phyloP scores from a whole-genome alignment of 2,888 invertebrate genomes.

The Protula sp. region DNA sequence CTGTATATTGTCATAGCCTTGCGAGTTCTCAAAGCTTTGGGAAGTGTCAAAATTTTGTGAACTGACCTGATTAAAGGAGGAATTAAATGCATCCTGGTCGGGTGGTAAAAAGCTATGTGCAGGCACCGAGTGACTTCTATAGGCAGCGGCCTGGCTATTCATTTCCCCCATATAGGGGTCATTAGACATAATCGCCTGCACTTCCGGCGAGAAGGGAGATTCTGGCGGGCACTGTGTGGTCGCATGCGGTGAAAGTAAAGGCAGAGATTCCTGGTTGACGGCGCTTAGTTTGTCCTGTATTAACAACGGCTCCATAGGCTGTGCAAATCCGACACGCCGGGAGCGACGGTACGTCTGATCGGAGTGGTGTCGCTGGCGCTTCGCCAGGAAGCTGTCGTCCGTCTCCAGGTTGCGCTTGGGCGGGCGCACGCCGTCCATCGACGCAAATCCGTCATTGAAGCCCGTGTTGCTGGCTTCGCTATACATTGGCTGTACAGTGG shows the following conservation, averaged over 20 bases:
- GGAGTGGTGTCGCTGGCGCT: neutral
- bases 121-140: neutral
- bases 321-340: neutral
- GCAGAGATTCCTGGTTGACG: neutral
- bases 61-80: neutral
- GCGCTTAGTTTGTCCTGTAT: neutral
- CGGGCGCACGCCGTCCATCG: neutral
- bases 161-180: neutral
- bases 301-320: neutral
- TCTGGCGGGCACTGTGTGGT: conserved; percentile 2
- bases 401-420: neutral
- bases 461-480: neutral
- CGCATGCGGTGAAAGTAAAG: neutral
- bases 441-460: neutral
- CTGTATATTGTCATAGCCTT: no score
- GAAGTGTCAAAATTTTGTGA: no score
- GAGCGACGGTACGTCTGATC: neutral
- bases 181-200: conserved; percentile 6
- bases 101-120: neutral
- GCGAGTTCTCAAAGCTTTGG: no score
- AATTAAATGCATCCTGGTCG: neutral
- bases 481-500: neutral
- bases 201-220: conserved; percentile 14
- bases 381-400: neutral
- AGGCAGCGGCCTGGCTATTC: neutral